Evolutionary conservation across 2,113 vertebrate genomes (phyloP).

Genomic region (Petaurus breviceps): DNA sequence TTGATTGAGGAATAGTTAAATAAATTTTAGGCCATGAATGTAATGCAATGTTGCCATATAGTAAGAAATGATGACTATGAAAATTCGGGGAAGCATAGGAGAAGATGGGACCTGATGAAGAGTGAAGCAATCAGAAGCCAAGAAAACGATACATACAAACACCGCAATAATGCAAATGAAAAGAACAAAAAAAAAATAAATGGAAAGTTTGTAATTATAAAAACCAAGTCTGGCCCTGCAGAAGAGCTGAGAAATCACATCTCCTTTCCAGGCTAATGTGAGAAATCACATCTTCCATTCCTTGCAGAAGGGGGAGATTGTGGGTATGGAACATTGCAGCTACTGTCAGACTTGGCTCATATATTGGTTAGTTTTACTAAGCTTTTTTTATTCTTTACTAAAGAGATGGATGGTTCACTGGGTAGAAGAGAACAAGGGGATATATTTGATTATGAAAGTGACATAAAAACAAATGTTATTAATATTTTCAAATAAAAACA

Average conservation of each 20-base stretch:
- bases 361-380: not conserved
- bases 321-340: not conserved
- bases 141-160: not conserved
- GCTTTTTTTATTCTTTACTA: not conserved
- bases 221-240: not conserved
- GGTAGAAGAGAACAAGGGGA: not conserved
- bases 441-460: not conserved
- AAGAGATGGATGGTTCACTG: not conserved
- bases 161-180: not conserved
- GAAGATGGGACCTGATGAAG: not conserved
- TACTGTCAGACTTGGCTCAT: not conserved
- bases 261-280: not conserved
- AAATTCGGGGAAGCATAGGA: not conserved
- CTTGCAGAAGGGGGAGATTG: not conserved
- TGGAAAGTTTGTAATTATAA: not conserved
- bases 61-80: not conserved
- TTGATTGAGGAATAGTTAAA: not conserved
- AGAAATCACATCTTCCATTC: not conserved
- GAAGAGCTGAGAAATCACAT: not conserved
- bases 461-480: not conserved
- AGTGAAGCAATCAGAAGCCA: not conserved
- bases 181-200: not conserved
- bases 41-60: not conserved
- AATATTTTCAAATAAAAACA: not conserved
- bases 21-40: not conserved